Evolutionary conservation across 2,797 vertebrate genomes (phyloP).

Genomic region (Esox masquinongy): DNA sequence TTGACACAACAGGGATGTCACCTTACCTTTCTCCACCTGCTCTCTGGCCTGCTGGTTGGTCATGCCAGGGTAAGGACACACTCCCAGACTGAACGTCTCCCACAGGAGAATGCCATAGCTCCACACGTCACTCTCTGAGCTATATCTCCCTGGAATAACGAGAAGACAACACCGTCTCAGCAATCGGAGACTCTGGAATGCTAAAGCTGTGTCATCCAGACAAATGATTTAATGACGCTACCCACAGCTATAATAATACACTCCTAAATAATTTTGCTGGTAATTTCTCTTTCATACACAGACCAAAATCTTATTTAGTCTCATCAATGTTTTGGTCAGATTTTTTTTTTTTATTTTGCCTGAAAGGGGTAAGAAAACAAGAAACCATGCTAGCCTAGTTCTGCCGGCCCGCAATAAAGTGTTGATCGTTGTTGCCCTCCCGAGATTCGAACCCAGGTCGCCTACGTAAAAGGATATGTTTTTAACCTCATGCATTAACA

Average conservation of each 20-base stretch:
- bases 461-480: too few species aligned
- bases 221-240: background rate
- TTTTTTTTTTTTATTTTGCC: too few species aligned
- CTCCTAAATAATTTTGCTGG: background rate
- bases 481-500: too few species aligned
- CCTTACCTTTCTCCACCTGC: slow-evolving; percentile 94
- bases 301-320: too few species aligned
- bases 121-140: slow-evolving; percentile 96
- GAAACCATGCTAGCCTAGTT: too few species aligned
- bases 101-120: slow-evolving; percentile 96
- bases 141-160: slow-evolving; percentile 86
- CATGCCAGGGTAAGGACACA: slow-evolving; percentile 97
- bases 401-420: too few species aligned
- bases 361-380: too few species aligned
- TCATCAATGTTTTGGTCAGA: too few species aligned
- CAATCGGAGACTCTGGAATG: background rate
- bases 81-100: slow-evolving; percentile 96
- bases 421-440: too few species aligned
- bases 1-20: background rate
- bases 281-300: too few species aligned
- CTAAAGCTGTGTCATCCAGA: background rate
- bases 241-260: background rate
- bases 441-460: too few species aligned
- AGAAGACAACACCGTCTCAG: background rate
- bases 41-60: slow-evolving; percentile 97